These are phyloP conservation scores for Osmerus mordax DNA, from an alignment of 2,113 vertebrate species.

Conservation along the genomic window DNA sequence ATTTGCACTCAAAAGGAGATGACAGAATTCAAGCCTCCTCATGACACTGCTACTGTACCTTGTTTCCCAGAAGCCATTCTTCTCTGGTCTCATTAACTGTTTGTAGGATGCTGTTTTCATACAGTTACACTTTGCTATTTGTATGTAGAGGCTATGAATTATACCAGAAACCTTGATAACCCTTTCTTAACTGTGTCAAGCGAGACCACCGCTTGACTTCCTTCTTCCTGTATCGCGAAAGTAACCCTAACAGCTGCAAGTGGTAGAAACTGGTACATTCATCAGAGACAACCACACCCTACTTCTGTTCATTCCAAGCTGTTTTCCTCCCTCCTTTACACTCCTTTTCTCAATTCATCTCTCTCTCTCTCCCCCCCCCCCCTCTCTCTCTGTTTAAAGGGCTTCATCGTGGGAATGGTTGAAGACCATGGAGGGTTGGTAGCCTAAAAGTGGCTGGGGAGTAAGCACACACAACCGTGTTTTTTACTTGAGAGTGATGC, in stretches of 20 bases:
- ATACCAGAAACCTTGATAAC: conserved; percentile 19
- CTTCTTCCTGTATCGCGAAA: conserved; percentile 29
- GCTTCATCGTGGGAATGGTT: not conserved
- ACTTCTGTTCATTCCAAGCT: not conserved
- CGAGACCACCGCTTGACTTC: conserved; percentile 36
- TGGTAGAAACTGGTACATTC: not conserved
- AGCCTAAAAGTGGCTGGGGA: no score
- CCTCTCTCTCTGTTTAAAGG: not conserved
- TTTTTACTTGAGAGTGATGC: no score
- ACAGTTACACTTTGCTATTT: not conserved
- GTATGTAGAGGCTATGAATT: not conserved
- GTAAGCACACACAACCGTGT: no score
- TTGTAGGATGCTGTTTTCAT: not conserved
- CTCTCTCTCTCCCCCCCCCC: not conserved
- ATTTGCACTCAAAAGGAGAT: no score
- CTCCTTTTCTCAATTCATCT: not conserved
- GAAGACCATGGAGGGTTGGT: no score
- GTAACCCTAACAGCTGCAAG: not conserved
- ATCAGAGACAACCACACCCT: not conserved
- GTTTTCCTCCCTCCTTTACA: not conserved
- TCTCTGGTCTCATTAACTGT: conserved; percentile 19
- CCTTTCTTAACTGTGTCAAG: conserved; percentile 6
- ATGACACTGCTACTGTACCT: no score
- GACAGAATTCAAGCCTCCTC: no score
- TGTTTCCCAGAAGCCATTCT: conserved; percentile 15